These are phyloP conservation scores for Oncorhynchus gorbuscha DNA, from an alignment of 2,113 vertebrate species.

Conservation along the genomic window DNA sequence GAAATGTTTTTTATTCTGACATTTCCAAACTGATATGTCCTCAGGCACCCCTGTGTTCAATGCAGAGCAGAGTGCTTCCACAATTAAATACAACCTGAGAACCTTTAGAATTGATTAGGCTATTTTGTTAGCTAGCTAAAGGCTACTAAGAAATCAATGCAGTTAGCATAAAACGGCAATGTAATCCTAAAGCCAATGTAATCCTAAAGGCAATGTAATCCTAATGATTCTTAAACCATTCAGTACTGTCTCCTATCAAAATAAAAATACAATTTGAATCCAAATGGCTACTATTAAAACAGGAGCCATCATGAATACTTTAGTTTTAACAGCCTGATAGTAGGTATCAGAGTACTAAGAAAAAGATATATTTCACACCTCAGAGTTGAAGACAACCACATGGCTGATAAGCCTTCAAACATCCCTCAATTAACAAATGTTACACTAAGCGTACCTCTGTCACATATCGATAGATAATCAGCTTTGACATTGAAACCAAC, in stretches of 20 bases:
- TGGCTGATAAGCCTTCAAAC: constrained; percentile 2
- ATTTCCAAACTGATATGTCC: constrained; percentile 59
- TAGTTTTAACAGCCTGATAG: neutral
- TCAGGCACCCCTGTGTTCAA: constrained; percentile 44
- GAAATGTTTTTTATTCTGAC: constrained; percentile 35
- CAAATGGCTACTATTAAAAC: too few relatives aligned
- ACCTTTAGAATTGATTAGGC: constrained; percentile 67
- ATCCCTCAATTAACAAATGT: neutral
- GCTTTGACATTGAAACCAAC: constrained; percentile 24
- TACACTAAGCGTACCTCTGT: constrained; percentile 9
- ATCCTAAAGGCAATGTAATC: too few relatives aligned
- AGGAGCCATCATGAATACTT: too few relatives aligned
- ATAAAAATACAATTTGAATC: too few relatives aligned
- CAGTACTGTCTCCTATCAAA: too few relatives aligned
- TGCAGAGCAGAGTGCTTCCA: constrained; percentile 59
- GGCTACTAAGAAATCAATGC: constrained; percentile 84
- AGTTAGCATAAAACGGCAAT: too few relatives aligned
- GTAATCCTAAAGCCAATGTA: too few relatives aligned
- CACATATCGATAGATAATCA: constrained; percentile 25
- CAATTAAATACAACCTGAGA: constrained; percentile 75
- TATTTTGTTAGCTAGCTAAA: constrained; percentile 75
- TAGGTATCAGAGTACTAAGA: neutral
- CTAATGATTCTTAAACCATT: too few relatives aligned
- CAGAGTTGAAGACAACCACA: neutral
- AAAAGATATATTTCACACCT: neutral